Evolutionary conservation across 2,797 vertebrate genomes (phyloP), one percentile per base, ranked within the genome.

Genomic region (Malurus leucopterus): DNA sequence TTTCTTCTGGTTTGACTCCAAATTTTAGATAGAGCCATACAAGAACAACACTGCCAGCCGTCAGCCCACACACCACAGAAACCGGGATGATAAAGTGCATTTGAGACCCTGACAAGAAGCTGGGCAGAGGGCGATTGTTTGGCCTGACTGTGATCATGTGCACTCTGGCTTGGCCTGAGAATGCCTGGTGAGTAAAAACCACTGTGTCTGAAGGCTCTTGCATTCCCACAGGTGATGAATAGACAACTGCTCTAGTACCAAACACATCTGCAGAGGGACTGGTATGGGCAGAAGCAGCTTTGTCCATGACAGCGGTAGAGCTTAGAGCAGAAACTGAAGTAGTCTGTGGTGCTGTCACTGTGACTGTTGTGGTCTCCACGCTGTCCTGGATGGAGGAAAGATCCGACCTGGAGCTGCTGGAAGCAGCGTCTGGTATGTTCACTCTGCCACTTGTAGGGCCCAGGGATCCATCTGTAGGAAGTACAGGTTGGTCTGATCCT

Each of bases 1-100:
- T 16, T 32, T 76, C 65, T 44, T 90, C 91, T 62, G 32, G 19
- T 83, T 61, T 90, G 20, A 80, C 38, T 44, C 86, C 69, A 54
- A 68, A 89, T 77, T 89, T 93, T 21, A 82, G 76, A 44, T 89
- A 94, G 0, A 93, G 23, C 92, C 89, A 90, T 1, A 68, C 65
- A 7, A 64, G 47, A 68, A 2, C 84, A 41, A 90, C 50, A 5
- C 50, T 79, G 84, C 41, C 20, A 46, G 6, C 30, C 41, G 58
- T 54, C 54, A 94, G 46, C 5, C 68, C 72, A 23, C 78, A 44
- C 0, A 74, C 62, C 69, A 92, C 61, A 36, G 82, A n/a, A 14
- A 54, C 82, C 5, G 72, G 75, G 82, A 94, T 58, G 54, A 93
- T 13, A 20, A 89, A 77, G 36, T 61, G 72, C 30, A 53, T 70